Conservation (phyloP, 2,113 vertebrate species). For the Riparia riparia region DNA sequence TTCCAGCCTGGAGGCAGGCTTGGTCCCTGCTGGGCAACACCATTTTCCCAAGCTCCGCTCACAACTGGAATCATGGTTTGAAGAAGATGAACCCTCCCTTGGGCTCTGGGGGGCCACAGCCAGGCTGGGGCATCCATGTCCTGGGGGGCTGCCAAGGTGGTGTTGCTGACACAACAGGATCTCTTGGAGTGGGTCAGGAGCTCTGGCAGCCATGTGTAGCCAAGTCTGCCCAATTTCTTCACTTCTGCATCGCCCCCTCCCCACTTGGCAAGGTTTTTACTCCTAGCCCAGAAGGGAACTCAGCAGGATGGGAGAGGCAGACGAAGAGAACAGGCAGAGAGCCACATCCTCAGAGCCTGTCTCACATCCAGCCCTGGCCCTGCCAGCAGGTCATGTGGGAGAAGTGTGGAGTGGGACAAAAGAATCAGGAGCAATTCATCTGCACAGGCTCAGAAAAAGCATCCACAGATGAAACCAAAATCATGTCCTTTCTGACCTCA, state of each 20-base stretch:
- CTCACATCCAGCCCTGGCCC: not conserved
- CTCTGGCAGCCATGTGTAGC: not conserved
- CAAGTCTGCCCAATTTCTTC: not conserved
- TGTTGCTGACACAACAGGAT: not conserved
- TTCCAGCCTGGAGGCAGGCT: not conserved
- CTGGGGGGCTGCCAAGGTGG: not conserved
- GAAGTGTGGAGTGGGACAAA: not conserved
- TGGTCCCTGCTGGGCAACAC: not conserved
- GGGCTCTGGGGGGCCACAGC: not conserved
- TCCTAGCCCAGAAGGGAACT: slow-evolving; percentile 14
- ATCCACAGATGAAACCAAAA: not conserved
- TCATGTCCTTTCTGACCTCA: not conserved
- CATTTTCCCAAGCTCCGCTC: not conserved
- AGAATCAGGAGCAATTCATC: not conserved
- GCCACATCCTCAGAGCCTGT: slow-evolving; percentile 3
- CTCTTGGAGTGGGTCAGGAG: not conserved
- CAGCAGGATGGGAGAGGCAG: slow-evolving; percentile 18
- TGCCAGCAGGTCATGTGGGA: slow-evolving; percentile 28
- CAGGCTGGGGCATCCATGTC: not conserved
- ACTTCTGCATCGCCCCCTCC: not conserved
- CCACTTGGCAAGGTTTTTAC: slow-evolving; percentile 9
- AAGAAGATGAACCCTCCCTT: not conserved
- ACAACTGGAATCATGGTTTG: not conserved
- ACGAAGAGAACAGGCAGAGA: slow-evolving; percentile 12
- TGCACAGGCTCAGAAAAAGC: not conserved